phyloP scores from a whole-genome alignment of 2,113 vertebrate genomes.

The Dromiciops gliroides region DNA sequence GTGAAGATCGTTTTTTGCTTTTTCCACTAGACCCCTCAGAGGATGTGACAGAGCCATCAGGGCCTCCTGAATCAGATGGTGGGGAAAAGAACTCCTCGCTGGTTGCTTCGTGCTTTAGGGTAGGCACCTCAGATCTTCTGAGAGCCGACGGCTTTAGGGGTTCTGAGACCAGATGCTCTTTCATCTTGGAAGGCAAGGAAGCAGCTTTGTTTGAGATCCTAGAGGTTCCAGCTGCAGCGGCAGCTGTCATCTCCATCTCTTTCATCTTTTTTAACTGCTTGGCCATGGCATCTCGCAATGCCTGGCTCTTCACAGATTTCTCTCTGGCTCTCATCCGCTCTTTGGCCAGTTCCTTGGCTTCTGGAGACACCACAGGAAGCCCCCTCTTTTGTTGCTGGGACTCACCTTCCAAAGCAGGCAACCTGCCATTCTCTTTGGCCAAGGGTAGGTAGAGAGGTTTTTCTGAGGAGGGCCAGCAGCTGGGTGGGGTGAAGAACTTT shows the following conservation, averaged over 20 bases:
- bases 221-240: conserved; percentile 66
- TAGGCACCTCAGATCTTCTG: conserved; percentile 83
- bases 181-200: conserved; percentile 81
- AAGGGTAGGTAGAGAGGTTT: conserved; percentile 82
- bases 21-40: conserved; percentile 93
- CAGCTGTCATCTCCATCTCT: conserved; percentile 84
- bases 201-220: conserved; percentile 74
- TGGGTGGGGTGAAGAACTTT: conserved; percentile 90
- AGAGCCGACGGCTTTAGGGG: conserved; percentile 82
- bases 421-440: conserved; percentile 90
- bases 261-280: conserved; percentile 95
- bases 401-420: conserved; percentile 79
- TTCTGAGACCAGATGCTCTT: conserved; percentile 65
- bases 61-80: conserved; percentile 79
- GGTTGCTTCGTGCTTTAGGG: conserved; percentile 83
- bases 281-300: conserved; percentile 94
- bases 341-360: conserved; percentile 95
- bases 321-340: conserved; percentile 95
- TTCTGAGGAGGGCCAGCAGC: conserved; percentile 83
- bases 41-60: conserved; percentile 93
- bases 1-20: conserved; percentile 94
- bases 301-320: conserved; percentile 96
- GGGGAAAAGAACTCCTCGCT: conserved; percentile 87
- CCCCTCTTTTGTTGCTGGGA: conserved; percentile 77
- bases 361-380: conserved; percentile 87